Conservation (phyloP, 2,797 vertebrate species). For the Ataeniobius toweri region DNA sequence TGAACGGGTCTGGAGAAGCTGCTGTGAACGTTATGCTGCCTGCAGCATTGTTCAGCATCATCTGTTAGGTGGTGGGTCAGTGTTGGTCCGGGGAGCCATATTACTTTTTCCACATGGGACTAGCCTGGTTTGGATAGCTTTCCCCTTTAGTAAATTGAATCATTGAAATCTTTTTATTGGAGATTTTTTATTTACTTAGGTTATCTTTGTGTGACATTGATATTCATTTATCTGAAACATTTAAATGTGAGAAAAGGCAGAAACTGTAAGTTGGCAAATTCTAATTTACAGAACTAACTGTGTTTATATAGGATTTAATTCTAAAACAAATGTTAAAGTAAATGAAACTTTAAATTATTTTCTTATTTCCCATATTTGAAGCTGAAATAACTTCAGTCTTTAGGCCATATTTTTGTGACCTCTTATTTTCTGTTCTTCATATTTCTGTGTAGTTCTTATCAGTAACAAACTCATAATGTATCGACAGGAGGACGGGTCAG, state of each 20-base stretch:
- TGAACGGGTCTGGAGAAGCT: too few species aligned
- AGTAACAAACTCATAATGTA: constrained; percentile 14
- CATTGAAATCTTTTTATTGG: background rate
- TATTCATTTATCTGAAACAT: background rate
- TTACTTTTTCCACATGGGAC: too few species aligned
- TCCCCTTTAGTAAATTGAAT: background rate
- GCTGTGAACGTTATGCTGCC: too few species aligned
- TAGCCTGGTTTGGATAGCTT: background rate
- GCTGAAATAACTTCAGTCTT: background rate
- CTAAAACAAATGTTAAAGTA: background rate
- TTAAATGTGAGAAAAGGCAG: background rate
- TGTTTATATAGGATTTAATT: background rate
- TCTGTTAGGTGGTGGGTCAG: too few species aligned
- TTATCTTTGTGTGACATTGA: background rate
- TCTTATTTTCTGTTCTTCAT: background rate
- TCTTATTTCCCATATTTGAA: background rate
- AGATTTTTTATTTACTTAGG: background rate
- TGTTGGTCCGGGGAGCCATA: too few species aligned
- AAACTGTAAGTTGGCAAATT: background rate
- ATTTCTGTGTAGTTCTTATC: background rate
- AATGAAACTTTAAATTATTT: background rate
- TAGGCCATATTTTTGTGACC: background rate
- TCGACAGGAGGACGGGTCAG: constrained; percentile 94
- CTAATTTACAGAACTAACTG: background rate
- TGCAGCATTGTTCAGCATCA: too few species aligned